These are phyloP conservation scores for Charadrius vociferus DNA, from an alignment of 2,113 vertebrate species.

Conservation along the genomic window DNA sequence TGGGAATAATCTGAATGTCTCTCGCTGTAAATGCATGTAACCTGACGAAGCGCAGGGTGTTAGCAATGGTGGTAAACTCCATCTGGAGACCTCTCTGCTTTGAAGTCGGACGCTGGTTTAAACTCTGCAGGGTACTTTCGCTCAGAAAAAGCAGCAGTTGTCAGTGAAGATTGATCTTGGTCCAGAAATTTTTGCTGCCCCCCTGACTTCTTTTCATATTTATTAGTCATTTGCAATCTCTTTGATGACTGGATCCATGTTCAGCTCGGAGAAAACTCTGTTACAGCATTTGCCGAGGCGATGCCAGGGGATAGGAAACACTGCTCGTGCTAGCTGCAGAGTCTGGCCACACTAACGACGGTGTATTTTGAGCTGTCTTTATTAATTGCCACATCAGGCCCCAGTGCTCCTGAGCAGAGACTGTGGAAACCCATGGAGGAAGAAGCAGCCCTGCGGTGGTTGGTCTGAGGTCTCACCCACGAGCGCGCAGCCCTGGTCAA, in stretches of 20 bases:
- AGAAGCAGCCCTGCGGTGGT: neutral
- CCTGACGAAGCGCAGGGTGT: neutral
- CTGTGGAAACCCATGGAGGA: neutral
- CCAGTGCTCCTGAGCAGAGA: neutral
- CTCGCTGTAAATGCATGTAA: neutral
- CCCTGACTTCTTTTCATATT: neutral
- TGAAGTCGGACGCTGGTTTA: neutral
- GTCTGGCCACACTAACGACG: fast-evolving
- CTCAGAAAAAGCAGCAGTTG: constrained; percentile 23
- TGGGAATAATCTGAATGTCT: neutral
- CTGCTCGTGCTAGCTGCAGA: fast-evolving
- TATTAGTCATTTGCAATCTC: neutral
- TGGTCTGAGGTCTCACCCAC: neutral
- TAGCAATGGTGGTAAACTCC: neutral
- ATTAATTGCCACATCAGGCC: neutral
- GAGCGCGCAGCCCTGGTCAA: fast-evolving
- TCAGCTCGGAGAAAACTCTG: neutral
- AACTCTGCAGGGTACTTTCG: constrained; percentile 4
- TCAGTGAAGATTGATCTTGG: constrained; percentile 45
- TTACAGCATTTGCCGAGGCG: neutral
- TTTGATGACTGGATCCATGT: neutral
- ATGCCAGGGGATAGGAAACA: neutral
- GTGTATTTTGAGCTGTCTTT: neutral
- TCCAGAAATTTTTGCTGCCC: constrained; percentile 27
- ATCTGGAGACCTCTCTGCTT: constrained; percentile 51